Percentiles rank a stretch among this genome's conserved stretches.
Evolutionary conservation across 2,113 vertebrate species (phyloP).

Genomic region (Proteles cristata): DNA sequence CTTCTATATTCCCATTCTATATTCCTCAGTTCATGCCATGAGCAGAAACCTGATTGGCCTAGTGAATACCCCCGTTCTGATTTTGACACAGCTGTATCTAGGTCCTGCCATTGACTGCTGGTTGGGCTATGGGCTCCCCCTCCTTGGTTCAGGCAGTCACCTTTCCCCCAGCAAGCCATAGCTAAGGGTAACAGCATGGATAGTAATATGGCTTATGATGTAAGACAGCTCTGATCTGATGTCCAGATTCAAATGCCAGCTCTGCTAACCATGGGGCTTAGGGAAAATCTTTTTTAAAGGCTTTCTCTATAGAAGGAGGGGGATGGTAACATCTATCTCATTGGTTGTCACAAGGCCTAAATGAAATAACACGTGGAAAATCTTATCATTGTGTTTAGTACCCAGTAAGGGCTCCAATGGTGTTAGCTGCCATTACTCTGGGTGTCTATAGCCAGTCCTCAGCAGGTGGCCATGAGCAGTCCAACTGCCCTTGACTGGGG

Average conservation of each 20-base stretch:
- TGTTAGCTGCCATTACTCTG: background rate
- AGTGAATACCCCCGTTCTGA: background rate
- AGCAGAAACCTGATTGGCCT: background rate
- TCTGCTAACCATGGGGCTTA: background rate
- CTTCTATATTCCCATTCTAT: background rate
- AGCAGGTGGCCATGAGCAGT: background rate
- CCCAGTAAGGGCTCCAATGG: background rate
- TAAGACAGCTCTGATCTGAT: background rate
- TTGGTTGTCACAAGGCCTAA: background rate
- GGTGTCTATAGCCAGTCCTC: background rate
- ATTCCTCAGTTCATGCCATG: background rate
- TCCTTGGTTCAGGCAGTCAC: background rate
- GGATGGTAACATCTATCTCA: background rate
- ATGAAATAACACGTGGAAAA: background rate
- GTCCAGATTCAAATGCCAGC: background rate
- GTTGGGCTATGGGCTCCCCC: background rate
- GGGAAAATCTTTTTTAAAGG: background rate
- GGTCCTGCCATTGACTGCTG: background rate
- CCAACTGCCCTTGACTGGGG: background rate
- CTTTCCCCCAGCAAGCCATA: background rate
- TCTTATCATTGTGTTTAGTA: background rate
- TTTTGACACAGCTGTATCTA: background rate
- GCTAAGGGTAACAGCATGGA: background rate
- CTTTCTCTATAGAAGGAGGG: background rate
- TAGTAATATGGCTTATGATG: background rate